A percentile compares a stretch with the other conserved stretches of the same genome.
phyloP scores from a whole-genome alignment of 1,140 invertebrate genomes.

The Cotesia typhae region DNA sequence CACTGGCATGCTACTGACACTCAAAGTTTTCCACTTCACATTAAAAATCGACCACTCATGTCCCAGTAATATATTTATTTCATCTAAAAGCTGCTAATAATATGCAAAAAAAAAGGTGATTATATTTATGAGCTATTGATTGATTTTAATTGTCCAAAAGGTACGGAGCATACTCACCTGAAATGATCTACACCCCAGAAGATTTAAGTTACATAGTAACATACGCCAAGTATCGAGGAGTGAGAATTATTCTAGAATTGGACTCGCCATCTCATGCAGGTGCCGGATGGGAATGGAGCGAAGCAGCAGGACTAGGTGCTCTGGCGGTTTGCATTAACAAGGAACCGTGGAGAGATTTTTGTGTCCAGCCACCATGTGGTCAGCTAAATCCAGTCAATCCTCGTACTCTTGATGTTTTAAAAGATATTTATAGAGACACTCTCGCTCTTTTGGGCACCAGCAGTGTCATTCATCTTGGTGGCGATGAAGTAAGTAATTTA shows the following conservation, averaged over 20 bases:
- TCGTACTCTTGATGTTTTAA: constrained; percentile 76
- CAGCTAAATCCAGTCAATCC: constrained; percentile 83
- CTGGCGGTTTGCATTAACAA: constrained; percentile 78
- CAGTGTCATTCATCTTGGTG: constrained; percentile 82
- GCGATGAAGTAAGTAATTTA: constrained; percentile 76
- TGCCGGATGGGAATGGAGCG: constrained; percentile 83
- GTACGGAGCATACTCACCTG: constrained; percentile 78
- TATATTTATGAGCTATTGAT: background rate
- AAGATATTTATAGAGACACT: constrained; percentile 74
- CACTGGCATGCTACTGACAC: constrained; percentile 88
- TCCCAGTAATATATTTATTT: constrained; percentile 53
- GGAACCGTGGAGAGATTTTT: constrained; percentile 80
- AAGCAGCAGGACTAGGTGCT: constrained; percentile 72
- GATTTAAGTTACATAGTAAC: constrained; percentile 74
- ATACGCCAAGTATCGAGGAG: constrained; percentile 74
- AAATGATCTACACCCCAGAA: constrained; percentile 73
- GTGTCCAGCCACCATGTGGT: constrained; percentile 84
- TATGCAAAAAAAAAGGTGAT: background rate
- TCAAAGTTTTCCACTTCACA: constrained; percentile 82
- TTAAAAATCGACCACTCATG: constrained; percentile 75
- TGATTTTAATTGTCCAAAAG: constrained; percentile 45
- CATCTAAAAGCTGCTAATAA: no score
- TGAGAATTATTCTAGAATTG: constrained; percentile 77
- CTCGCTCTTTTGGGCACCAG: constrained; percentile 72
- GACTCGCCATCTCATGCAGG: constrained; percentile 86